Base-by-base conservation (phyloP, 2,888 invertebrate species). In the Lucinisca nassula region DNA sequence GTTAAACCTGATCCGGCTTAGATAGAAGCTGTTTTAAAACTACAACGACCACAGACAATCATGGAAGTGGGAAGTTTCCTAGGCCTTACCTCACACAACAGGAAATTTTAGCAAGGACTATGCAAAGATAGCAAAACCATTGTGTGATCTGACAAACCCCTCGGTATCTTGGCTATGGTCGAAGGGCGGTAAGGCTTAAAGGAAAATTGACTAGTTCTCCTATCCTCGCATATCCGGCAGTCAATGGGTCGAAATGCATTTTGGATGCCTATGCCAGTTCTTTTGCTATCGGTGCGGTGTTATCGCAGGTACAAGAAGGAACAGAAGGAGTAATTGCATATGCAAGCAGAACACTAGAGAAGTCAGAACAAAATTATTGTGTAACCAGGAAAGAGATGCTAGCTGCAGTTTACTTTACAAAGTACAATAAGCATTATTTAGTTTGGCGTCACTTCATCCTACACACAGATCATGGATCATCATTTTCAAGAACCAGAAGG, bases 311-410 rank as follows among this genome's bases (percentile, higher is more conserved):
- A 0, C 84, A 92, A 32, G 80, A 89, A 10, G 88, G 89, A 10
- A 38, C 75, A 40, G 93, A 93, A 49, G 72, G 74, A n/a, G 91
- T 91, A 8, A 85, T 92, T 72, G 67, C 79, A 1, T 92, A 87
- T 58, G 88, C 61, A 6, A 89, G 89, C 78, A 67, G 80, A 49
- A 58, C 76, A 1, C 49, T 91, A 1, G 30, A 67, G 17, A 79
- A 75, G n/a, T 37, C 87, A 3, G 87, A 91, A 51, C 37, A 82
- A n/a, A 82, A 75, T 17, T 90, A 89, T 51, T 91, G 89, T 76
- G 85, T 82, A 0, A 91, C 90, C 4, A 55, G 81, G 14, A 51
- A 78, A 35, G 90, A 92, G 51, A 83, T 90, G 79, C 38, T 92
- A n/a, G 84, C 91, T 0, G 84, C 90, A 0, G 84, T 91, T 12